Evolutionary conservation across 2,888 invertebrate genomes (phyloP).

Genomic region (Callimorpha dominula): DNA sequence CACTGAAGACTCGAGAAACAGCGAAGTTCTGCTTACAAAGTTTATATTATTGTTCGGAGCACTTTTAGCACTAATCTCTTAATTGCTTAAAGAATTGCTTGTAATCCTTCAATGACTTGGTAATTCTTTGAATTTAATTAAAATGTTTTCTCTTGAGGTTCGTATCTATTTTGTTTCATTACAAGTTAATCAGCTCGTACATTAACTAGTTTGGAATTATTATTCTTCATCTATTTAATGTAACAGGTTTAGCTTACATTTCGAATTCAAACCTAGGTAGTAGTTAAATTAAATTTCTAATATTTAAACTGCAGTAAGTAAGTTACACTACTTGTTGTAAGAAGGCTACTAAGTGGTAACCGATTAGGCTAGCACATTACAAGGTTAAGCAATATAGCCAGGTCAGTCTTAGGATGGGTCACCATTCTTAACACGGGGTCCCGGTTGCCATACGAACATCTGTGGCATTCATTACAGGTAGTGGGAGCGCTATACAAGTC

Average conservation of each 20-base stretch:
- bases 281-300: background rate
- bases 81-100: constrained; percentile 2
- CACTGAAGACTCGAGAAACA: constrained; percentile 1
- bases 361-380: no score
- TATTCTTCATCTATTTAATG: background rate
- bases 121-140: background rate
- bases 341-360: no score
- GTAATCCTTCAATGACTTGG: background rate
- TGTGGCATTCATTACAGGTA: no score
- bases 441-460: no score
- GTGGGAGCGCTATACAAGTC: no score
- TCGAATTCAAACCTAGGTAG: background rate
- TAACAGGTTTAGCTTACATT: background rate
- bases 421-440: no score
- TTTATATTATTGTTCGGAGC: background rate
- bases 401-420: no score
- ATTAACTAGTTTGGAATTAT: background rate
- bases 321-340: no score
- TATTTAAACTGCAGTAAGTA: background rate
- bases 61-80: background rate
- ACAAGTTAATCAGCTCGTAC: background rate
- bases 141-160: background rate
- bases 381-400: no score
- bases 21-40: background rate
- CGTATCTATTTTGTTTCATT: background rate